These are phyloP conservation scores for Malurus melanocephalus DNA, from an alignment of 2,113 vertebrate species.

Conservation along the genomic window DNA sequence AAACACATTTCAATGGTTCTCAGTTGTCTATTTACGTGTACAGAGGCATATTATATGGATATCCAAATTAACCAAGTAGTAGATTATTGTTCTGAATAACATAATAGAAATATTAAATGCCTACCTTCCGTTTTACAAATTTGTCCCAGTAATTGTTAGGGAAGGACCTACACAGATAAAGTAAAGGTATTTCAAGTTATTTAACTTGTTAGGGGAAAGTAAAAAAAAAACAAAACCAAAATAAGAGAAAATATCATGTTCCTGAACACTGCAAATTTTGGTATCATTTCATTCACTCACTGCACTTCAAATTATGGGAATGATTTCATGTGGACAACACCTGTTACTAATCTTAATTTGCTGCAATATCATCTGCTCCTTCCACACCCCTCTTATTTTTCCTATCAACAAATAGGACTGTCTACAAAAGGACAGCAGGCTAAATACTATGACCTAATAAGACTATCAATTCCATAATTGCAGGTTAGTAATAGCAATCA, in stretches of 20 bases:
- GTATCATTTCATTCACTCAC: neutral
- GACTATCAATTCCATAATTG: neutral
- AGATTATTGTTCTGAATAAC: neutral
- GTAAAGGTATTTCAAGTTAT: slow-evolving; percentile 3
- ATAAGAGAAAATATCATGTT: neutral
- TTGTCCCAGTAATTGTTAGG: slow-evolving; percentile 99
- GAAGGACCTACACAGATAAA: slow-evolving; percentile 83
- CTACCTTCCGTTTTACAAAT: slow-evolving; percentile 96
- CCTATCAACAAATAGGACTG: neutral
- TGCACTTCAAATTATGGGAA: neutral
- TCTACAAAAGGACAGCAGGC: neutral
- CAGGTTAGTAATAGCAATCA: neutral
- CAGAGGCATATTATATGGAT: neutral
- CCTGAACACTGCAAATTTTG: neutral
- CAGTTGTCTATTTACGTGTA: neutral
- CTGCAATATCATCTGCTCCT: neutral
- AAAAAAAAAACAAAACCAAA: neutral
- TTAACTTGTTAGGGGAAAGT: neutral
- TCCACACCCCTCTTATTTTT: neutral
- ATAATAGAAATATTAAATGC: slow-evolving; percentile 19
- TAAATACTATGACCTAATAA: neutral
- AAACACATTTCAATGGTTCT: neutral
- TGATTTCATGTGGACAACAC: neutral
- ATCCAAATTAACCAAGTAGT: neutral
- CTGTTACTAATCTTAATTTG: neutral